Evolutionary conservation across 37 sponge, comb jelly and placozoan species (phyloP), one percentile per base, ranked within the genome.

Genomic region (Axinella damicornis): DNA sequence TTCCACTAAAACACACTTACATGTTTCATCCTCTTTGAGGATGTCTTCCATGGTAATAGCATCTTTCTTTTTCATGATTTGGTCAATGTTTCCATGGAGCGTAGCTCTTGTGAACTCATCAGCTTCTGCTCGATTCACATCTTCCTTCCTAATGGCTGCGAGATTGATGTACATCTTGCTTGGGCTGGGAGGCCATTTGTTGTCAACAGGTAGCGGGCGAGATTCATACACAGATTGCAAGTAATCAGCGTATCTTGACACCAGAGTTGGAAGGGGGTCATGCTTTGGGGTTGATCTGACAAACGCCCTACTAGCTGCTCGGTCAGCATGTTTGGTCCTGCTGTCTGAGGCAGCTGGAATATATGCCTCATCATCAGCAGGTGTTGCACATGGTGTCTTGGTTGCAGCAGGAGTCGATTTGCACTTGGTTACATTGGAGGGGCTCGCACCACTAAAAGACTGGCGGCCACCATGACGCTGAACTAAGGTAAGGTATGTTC

Each of bases 151-250:
- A 22, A 69, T 69, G 36, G 37, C 21, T 69, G 69, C 69, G 22
- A 69, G 38, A 31, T 69, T 69, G n/a, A 69, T 25, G 27, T 69
- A 69, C 12, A 22, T 69, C 27, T 69, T 69, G 69, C 69, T 69
- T 22, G 69, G 69, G 5, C 36, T 69, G 34, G 69, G 69, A 0
- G 69, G 69, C 69, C 69, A 69, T 31, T 69, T 69, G 20, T 31
- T 33, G 37, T 36, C 34, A 18, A 69, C 69, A 22, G 69, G 69
- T 22, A 69, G 21, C 22, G 21, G 22, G 22, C 69, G 34, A 32
- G 69, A 33, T 31, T 19, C 6, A 31, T 69, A 69, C 69, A 69
- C 34, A 32, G 69, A 27, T 25, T 69, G 27, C 0, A 69, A 36
- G 31, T 73, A 40, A 0, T 18, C 18, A 30, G 74, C 74, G 31